Conservation (phyloP, 2,888 invertebrate genomes). For the Colostygia pectinataria region DNA sequence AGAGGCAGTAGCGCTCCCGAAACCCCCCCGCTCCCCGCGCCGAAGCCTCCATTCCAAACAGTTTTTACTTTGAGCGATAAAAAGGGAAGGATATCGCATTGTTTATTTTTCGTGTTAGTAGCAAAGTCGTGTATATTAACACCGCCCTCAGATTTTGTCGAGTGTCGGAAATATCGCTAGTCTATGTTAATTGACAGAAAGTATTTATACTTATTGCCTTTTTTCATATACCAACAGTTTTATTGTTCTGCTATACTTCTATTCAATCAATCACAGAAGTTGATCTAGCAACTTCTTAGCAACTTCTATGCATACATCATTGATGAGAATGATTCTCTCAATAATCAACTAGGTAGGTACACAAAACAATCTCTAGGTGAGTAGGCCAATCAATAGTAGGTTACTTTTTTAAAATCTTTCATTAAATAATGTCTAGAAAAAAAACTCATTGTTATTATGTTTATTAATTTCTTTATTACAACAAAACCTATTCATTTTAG, state of each 20-base stretch:
- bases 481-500: conserved; percentile 69
- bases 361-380: too few species aligned
- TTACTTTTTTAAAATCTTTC: too few species aligned
- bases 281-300: too few species aligned
- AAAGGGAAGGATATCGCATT: conserved; percentile 78
- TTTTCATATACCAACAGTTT: too few species aligned
- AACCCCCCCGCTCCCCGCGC: conserved; percentile 51
- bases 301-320: too few species aligned
- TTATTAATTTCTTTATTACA: conserved; percentile 66
- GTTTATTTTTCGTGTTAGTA: conserved; percentile 81
- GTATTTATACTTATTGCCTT: conserved; percentile 35
- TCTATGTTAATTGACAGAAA: conserved; percentile 56
- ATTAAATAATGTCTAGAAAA: too few species aligned
- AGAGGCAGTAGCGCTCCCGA: conserved; percentile 81
- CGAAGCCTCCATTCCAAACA: conserved; percentile 70
- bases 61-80: conserved; percentile 77
- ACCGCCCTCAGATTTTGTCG: conserved; percentile 60
- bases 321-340: too few species aligned
- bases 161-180: conserved; percentile 60
- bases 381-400: too few species aligned
- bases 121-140: conserved; percentile 80
- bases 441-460: neutral
- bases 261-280: too few species aligned
- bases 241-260: too few species aligned
- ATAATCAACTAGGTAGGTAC: too few species aligned